phyloP scores from a whole-genome alignment of 2,113 vertebrate species.

The Catharus minimus region DNA sequence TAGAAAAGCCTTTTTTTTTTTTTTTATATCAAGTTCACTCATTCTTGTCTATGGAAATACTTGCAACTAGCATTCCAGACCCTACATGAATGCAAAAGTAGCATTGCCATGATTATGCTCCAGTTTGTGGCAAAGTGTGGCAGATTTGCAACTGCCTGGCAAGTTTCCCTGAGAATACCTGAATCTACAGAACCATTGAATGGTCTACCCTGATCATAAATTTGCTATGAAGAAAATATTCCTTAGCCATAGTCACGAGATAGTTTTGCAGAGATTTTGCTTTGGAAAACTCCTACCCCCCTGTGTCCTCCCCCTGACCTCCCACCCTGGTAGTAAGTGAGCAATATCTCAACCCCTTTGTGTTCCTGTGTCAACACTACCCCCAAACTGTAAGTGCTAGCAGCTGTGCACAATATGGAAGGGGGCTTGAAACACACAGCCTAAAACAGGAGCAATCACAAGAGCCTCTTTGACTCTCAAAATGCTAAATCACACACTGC shows the following conservation, averaged over 20 bases:
- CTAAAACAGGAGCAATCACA: constrained; percentile 46
- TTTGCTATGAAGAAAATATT: constrained; percentile 4
- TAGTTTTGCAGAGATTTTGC: background rate
- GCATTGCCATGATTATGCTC: background rate
- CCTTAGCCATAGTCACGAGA: background rate
- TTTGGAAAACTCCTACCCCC: background rate
- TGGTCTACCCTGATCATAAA: background rate
- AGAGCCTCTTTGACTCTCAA: constrained; percentile 53
- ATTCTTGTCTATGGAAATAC: background rate
- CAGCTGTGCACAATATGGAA: constrained; percentile 64
- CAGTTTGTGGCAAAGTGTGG: background rate
- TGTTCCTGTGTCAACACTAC: constrained; percentile 61
- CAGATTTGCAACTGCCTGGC: background rate
- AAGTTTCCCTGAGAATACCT: background rate
- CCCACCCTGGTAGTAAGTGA: constrained; percentile 30
- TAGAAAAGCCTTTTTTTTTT: background rate
- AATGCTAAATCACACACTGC: constrained; percentile 55
- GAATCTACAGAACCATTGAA: background rate
- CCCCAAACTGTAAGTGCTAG: constrained; percentile 54
- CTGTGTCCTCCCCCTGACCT: constrained; percentile 15
- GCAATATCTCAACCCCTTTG: constrained; percentile 48
- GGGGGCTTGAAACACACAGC: background rate
- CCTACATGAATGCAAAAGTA: background rate
- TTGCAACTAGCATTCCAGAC: background rate
- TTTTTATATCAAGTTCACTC: background rate